Conservation (phyloP, 2,888 invertebrate genomes). For the Caradrina clavipalpis region DNA sequence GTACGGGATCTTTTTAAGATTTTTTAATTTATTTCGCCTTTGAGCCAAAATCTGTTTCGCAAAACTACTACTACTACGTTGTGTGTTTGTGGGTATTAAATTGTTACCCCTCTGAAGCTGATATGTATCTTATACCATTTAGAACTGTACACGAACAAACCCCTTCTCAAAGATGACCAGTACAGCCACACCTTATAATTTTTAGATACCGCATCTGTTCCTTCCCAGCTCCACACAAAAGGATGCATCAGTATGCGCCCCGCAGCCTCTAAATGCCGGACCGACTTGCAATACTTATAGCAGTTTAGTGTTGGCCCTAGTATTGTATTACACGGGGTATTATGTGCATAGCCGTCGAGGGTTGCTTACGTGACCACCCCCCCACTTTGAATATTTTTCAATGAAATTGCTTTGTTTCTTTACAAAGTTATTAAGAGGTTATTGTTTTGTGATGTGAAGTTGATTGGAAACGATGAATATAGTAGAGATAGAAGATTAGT, state of each 20-base stretch:
- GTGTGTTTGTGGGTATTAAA: too few species aligned
- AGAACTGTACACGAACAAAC: too few species aligned
- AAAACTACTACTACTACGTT: too few species aligned
- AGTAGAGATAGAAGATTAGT: too few species aligned
- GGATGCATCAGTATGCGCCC: constrained; percentile 82
- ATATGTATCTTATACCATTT: too few species aligned
- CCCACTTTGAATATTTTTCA: constrained; percentile 66
- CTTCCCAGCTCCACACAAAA: constrained; percentile 16
- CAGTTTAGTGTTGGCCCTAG: constrained; percentile 84
- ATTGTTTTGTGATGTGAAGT: constrained; percentile 11
- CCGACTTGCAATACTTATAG: constrained; percentile 88
- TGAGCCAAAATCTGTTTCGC: too few species aligned
- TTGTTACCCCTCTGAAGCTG: too few species aligned
- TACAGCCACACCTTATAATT: too few species aligned
- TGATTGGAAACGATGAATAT: background rate
- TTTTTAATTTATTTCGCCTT: too few species aligned
- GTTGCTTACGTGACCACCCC: constrained; percentile 75
- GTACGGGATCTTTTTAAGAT: too few species aligned
- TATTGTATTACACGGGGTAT: constrained; percentile 85
- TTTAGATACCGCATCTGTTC: constrained; percentile 61
- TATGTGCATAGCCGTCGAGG: constrained; percentile 73
- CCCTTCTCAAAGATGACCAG: too few species aligned
- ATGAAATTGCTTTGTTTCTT: constrained; percentile 57
- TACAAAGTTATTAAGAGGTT: constrained; percentile 19
- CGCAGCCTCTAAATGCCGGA: constrained; percentile 80